These are phyloP conservation scores for Branchinecta lynchi DNA, from an alignment of 1,140 invertebrate genomes.

Conservation along the genomic window DNA sequence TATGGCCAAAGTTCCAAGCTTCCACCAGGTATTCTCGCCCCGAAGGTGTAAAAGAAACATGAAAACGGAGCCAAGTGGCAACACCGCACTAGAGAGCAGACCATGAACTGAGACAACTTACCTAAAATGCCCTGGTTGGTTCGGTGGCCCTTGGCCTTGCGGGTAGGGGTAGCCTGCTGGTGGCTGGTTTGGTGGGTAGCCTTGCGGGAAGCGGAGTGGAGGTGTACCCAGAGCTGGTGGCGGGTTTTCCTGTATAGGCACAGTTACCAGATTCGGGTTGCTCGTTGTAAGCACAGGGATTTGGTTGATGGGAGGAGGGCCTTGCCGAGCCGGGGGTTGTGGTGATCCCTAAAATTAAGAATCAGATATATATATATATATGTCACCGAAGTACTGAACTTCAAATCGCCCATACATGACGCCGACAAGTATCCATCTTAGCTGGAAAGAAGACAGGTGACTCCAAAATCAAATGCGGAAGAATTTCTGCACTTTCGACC, in stretches of 20 bases:
- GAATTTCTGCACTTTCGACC: too few relatives aligned
- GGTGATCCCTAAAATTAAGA: not conserved
- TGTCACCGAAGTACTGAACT: too few relatives aligned
- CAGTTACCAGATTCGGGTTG: not conserved
- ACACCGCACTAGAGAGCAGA: too few relatives aligned
- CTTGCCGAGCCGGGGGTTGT: not conserved
- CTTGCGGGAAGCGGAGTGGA: not conserved
- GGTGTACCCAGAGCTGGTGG: not conserved
- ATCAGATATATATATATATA: too few relatives aligned
- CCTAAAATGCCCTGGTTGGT: not conserved
- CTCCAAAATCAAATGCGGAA: too few relatives aligned
- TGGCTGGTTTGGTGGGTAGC: not conserved
- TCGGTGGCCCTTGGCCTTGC: not conserved
- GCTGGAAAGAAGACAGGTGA: too few relatives aligned
- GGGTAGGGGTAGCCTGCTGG: not conserved
- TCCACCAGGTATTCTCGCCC: too few relatives aligned
- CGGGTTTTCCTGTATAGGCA: not conserved
- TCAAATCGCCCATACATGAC: too few relatives aligned
- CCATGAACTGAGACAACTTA: not conserved
- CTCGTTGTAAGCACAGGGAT: not conserved
- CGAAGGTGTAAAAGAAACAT: too few relatives aligned
- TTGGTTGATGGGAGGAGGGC: slow-evolving; percentile 1
- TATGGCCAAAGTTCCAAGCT: too few relatives aligned
- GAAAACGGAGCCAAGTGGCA: too few relatives aligned
- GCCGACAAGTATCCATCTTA: too few relatives aligned